A percentile compares a stretch with the other conserved stretches of the same genome.
Evolutionary conservation across 2,888 invertebrate species (phyloP).

Genomic region (Caenorhabditis sp.): DNA sequence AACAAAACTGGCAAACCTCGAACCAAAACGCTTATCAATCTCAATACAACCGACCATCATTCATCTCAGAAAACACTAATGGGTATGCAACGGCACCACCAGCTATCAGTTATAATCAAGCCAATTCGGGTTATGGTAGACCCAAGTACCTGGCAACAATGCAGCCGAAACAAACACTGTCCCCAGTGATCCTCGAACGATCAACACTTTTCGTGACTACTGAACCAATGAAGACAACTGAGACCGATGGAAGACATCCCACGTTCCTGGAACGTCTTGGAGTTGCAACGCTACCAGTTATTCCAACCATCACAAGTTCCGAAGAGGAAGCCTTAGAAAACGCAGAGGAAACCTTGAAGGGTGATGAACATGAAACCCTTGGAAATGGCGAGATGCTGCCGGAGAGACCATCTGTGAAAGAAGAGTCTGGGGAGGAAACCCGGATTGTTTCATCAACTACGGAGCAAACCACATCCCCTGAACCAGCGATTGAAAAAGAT

Average conservation of each 20-base stretch:
- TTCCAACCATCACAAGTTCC: neutral
- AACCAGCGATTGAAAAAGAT: slow-evolving; percentile 35
- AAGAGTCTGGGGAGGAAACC: neutral
- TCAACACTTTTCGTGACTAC: slow-evolving; percentile 51
- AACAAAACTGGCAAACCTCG: slow-evolving; percentile 41
- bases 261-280: slow-evolving; percentile 58
- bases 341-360: slow-evolving; percentile 9
- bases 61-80: slow-evolving; percentile 25
- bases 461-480: slow-evolving; percentile 6
- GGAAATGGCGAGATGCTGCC: slow-evolving; percentile 37
- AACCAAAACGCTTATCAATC: slow-evolving; percentile 45
- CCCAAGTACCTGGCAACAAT: slow-evolving; percentile 58
- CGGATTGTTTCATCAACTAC: neutral
- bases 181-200: slow-evolving; percentile 60
- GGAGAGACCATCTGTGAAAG: slow-evolving; percentile 14
- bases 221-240: slow-evolving; percentile 13
- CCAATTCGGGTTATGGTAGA: slow-evolving; percentile 41
- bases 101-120: slow-evolving; percentile 6
- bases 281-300: slow-evolving; percentile 41
- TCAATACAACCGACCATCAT: slow-evolving; percentile 41
- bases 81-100: slow-evolving; percentile 59
- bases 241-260: slow-evolving; percentile 29
- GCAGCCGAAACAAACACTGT: slow-evolving; percentile 53
- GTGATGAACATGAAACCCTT: neutral
- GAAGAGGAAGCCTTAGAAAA: slow-evolving; percentile 17